Base-by-base conservation (phyloP, 2,888 invertebrate genomes). In the Philereme transversata region DNA sequence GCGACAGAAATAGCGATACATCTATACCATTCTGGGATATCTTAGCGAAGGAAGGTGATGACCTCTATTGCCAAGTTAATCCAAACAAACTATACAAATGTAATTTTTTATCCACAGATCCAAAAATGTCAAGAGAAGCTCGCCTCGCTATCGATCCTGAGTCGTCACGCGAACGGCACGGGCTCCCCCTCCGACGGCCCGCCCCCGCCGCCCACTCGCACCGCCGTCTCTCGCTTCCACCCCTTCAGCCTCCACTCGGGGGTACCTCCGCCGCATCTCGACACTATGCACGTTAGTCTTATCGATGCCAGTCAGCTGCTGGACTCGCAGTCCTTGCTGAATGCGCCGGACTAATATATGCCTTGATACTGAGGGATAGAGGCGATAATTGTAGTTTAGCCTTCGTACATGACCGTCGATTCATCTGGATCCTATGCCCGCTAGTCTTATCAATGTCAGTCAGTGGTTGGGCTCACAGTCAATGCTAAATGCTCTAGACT, bases 251-350 rank as follows among this genome's bases (percentile, higher is more conserved):
- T 74, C 49, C 71, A 68, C 55, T 75, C 80, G 48, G 69, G 71
- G 38, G 78, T 76, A 62, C 67, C 70, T 33, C 65, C 70, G 11
- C 60, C 74, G 4, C 67, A 75, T 61, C 71, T 84, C 40, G 79
- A 89, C 87, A 58, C 81, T 73, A 78, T 93, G 92, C 95, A 95
- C 76, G 93, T 92, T 63, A 94, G 94, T 62, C 92, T 95, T 67
- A 89, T 95, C 48, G 94, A 94, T 74, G 93, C 94, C 40, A 94
- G 93, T 57, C 94, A 93, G 69, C 90, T 95, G 54, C 83, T 95
- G 60, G 96, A 96, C 82, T 94, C 96, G 4, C 95, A 95, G 78
- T 95, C 95, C 22, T 86, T 96, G 55, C 87, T 95, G 50, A 96
- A 95, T 72, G 95, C 94, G 49, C 94, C 95, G 8, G 95, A 96